Evolutionary conservation across 2,797 vertebrate genomes (phyloP).

Genomic region (Coccyzus lansbergi): DNA sequence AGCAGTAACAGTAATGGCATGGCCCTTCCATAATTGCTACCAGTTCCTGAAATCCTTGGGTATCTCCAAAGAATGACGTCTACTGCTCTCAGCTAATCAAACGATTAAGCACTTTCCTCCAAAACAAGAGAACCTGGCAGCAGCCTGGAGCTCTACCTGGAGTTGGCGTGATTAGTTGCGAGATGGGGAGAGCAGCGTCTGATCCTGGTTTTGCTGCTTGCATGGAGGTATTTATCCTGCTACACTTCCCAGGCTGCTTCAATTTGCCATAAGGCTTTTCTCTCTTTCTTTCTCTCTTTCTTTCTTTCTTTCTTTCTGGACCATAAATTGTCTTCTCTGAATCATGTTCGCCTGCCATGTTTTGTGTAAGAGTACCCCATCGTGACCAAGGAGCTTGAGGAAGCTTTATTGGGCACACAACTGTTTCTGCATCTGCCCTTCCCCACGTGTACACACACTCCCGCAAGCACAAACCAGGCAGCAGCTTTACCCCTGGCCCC

Average conservation of each 20-base stretch:
- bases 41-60: background rate
- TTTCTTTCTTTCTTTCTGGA: background rate
- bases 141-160: background rate
- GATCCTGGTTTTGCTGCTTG: constrained; percentile 28
- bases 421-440: accelerated
- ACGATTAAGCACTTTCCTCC: background rate
- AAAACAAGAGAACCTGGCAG: background rate
- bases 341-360: background rate
- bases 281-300: no score
- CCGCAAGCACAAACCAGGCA: background rate
- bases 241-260: constrained; percentile 5
- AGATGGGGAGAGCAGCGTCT: constrained; percentile 6
- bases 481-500: background rate
- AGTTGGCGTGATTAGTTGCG: background rate
- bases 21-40: background rate
- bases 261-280: constrained; percentile 18
- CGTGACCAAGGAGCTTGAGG: background rate
- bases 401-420: background rate
- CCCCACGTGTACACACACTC: accelerated
- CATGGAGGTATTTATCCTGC: constrained; percentile 16
- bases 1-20: background rate
- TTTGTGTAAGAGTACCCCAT: background rate
- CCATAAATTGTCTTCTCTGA: background rate
- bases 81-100: background rate
- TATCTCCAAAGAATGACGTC: background rate